These are phyloP conservation scores for Elephantulus edwardii DNA, from an alignment of 2,113 vertebrate genomes.

Conservation along the genomic window DNA sequence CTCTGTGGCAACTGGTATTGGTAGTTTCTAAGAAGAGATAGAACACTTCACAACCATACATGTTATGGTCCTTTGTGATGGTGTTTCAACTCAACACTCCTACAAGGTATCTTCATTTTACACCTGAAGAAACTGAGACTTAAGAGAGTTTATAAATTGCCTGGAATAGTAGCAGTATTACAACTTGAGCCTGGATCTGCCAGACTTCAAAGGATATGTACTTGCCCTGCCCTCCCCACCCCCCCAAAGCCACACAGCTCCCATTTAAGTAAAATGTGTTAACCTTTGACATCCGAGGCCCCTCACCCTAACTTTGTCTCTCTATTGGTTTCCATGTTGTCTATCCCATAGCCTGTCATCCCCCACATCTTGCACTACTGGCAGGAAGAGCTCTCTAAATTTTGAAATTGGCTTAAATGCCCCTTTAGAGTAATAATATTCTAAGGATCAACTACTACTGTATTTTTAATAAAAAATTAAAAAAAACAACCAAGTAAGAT, in stretches of 20 bases:
- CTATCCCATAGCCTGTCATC: fast-evolving
- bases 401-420: background rate
- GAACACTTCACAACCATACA: fast-evolving
- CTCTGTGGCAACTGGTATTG: background rate
- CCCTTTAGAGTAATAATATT: background rate
- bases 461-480: too few species aligned
- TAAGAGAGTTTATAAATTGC: background rate
- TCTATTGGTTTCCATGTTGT: background rate
- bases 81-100: background rate
- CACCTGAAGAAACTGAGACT: background rate
- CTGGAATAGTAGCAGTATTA: background rate
- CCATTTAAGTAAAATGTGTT: background rate
- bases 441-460: background rate
- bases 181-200: background rate
- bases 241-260: background rate
- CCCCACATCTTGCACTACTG: background rate
- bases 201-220: background rate
- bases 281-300: fast-evolving
- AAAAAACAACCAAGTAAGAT: too few species aligned
- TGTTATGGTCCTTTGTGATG: background rate
- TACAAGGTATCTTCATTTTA: background rate
- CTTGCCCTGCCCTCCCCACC: background rate
- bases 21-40: background rate
- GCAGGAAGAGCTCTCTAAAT: background rate
- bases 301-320: background rate